A percentile compares a stretch with the other conserved stretches of the same genome.
These are phyloP conservation scores for Felis chaus DNA, from an alignment of 2,113 vertebrate species.

Conservation along the genomic window DNA sequence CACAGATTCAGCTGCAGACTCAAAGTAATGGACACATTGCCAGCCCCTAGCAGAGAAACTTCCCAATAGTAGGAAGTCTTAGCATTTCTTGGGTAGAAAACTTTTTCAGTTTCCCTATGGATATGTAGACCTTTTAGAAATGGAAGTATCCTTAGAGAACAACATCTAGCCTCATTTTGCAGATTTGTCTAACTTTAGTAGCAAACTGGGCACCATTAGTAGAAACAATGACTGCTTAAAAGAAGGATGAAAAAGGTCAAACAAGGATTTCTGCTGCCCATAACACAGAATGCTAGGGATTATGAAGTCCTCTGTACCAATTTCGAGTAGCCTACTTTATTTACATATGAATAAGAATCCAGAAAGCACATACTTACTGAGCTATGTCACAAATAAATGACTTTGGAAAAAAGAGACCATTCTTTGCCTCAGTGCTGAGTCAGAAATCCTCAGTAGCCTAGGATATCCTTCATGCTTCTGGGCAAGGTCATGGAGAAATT, in stretches of 20 bases:
- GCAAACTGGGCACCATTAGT: background rate
- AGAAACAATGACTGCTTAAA: background rate
- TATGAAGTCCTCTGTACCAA: background rate
- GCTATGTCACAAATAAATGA: background rate
- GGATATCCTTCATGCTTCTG: background rate
- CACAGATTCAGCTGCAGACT: background rate
- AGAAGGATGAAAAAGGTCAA: background rate
- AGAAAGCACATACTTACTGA: background rate
- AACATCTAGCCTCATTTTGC: background rate
- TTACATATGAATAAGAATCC: background rate
- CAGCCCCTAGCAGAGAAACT: background rate
- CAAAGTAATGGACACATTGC: background rate
- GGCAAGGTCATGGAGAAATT: background rate
- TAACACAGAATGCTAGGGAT: background rate
- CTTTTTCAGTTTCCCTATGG: background rate
- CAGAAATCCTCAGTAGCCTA: background rate
- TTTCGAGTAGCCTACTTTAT: background rate
- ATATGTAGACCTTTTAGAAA: background rate
- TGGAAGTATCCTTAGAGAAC: background rate
- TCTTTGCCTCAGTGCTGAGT: background rate
- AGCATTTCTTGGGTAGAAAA: background rate
- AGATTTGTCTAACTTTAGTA: background rate
- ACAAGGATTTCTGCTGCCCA: background rate
- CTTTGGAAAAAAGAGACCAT: background rate
- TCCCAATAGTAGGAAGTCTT: background rate